Percentiles rank a stretch among this genome's conserved stretches.
These are phyloP conservation scores for Physocephala rufipes DNA, from an alignment of 2,888 invertebrate species.

Conservation along the genomic window DNA sequence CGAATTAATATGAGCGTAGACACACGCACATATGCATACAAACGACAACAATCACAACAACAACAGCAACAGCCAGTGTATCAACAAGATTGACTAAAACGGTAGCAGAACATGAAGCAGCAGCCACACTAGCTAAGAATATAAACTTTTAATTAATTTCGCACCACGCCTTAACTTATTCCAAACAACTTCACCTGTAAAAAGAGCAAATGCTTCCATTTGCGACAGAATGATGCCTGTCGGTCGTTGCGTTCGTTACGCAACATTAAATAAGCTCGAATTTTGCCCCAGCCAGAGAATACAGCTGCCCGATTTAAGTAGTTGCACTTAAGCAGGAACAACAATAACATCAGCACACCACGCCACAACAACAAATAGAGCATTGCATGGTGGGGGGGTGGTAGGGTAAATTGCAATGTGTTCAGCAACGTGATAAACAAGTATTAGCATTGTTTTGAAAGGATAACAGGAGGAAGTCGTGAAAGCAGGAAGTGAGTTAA, in stretches of 20 bases:
- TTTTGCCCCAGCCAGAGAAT: slow-evolving; percentile 14
- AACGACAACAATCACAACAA: background rate
- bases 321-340: slow-evolving; percentile 2
- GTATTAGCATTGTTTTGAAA: slow-evolving; percentile 35
- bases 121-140: background rate
- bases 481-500: slow-evolving; percentile 6
- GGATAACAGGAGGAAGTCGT: slow-evolving; percentile 7
- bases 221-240: background rate
- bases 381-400: too few species aligned
- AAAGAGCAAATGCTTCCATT: slow-evolving; percentile 26
- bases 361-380: too few species aligned
- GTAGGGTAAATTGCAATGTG: background rate
- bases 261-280: slow-evolving; percentile 14
- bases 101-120: too few species aligned
- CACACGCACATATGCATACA: too few species aligned
- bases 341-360: background rate
- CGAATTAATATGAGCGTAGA: too few species aligned
- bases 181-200: slow-evolving; percentile 49
- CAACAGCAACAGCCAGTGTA: too few species aligned
- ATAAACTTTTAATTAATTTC: slow-evolving; percentile 52
- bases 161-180: slow-evolving; percentile 48
- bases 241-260: slow-evolving; percentile 6
- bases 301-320: slow-evolving; percentile 21
- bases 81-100: too few species aligned
- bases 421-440: slow-evolving; percentile 33